Base-by-base conservation (phyloP, 2,888 invertebrate genomes). In the Synanthedon myopaeformis region DNA sequence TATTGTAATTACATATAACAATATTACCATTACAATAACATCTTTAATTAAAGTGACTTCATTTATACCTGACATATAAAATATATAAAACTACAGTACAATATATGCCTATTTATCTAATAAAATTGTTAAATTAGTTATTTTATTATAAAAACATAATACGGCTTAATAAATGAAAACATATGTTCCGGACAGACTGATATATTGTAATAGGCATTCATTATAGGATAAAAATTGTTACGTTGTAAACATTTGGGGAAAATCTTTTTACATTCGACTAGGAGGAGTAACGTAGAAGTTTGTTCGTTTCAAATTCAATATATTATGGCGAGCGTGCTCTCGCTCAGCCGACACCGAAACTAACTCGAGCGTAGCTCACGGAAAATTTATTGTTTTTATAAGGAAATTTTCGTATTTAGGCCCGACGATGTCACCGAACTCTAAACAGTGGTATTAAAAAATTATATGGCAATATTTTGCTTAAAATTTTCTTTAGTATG, bases 231-330 rank as follows among this genome's bases (percentile, higher is more conserved):
- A 75, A 80, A 80, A 78, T 76, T 74, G 81, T 79, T 77, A 78
- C 76, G 80, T 80, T 77, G 79, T 79, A 80, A 83, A 81, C 79
- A 84, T 81, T 83, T 74, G 73, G 69, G 69, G 78, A 73, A 80
- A 83, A 85, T 84, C 82, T 82, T 83, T 83, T 83, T 82, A 82
- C 79, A 79, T 75, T 74, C 64, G 64, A 76, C 73, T 69, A 68
- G 68, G 72, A 72, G 77, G 35, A 35, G 35, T 35, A 79, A 82
- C 78, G 82, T 74, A 72, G 83, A 86, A 87, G 80, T 86, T 87
- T 85, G 82, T 86, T 83, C 85, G 83, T 83, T 87, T 86, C 83
- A 84, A 84, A 87, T 87, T 85, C 86, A 87, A 87, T 87, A 86
- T 87, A 86, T 86, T 87, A 86, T 77, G 79, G 83, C 77, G 84